A percentile compares a stretch with the other conserved stretches of the same genome.
These are phyloP conservation scores for Eulithis testata DNA, from an alignment of 2,888 invertebrate species.

Conservation along the genomic window DNA sequence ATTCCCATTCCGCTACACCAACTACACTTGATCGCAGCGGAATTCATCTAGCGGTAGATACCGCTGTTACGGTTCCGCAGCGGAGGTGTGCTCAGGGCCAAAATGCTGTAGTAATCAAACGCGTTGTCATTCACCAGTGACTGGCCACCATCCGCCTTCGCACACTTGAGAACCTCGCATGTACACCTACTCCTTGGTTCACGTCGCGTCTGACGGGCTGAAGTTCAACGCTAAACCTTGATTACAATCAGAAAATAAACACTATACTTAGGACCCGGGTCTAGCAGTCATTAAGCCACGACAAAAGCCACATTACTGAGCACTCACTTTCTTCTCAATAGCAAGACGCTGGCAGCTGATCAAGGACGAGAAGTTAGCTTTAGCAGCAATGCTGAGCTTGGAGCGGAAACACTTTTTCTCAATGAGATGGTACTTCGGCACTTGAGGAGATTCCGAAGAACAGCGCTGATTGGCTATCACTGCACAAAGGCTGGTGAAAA, in stretches of 20 bases:
- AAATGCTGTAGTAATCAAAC: constrained; percentile 90
- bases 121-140: constrained; percentile 84
- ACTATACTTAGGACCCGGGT: no score
- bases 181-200: constrained; percentile 72
- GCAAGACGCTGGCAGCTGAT: constrained; percentile 85
- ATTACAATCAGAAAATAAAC: constrained; percentile 1
- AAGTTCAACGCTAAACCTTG: constrained; percentile 88
- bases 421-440: constrained; percentile 67
- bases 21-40: no score
- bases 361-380: constrained; percentile 69
- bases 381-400: constrained; percentile 65
- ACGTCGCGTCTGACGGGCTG: constrained; percentile 72
- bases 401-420: constrained; percentile 74
- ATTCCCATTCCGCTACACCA: no score
- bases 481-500: neutral
- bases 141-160: constrained; percentile 85
- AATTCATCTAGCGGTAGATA: no score
- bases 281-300: no score
- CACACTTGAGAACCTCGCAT: constrained; percentile 89
- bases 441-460: constrained; percentile 44
- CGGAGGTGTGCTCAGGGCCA: no score
- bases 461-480: constrained; percentile 52
- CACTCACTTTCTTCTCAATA: constrained; percentile 68
- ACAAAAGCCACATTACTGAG: no score
- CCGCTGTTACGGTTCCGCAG: no score